Evolutionary conservation across 2,888 invertebrate genomes (phyloP), one percentile per base, ranked within the genome.

Genomic region (Podabrus alpinus): DNA sequence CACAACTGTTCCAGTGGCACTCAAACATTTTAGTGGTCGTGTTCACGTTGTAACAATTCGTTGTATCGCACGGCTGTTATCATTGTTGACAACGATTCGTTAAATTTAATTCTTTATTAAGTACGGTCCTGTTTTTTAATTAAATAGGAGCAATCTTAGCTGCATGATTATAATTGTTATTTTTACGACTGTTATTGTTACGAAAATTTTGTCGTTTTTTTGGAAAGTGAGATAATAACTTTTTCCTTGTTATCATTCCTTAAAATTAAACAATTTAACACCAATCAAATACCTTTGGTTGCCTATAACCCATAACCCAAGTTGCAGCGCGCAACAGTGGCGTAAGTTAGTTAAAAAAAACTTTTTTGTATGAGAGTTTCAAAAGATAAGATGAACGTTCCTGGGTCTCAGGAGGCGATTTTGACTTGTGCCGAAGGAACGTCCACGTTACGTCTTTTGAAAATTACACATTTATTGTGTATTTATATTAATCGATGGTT

Each of bases 271-370:
- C 45, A 45, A 29, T 24, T n/a, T 61, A 24, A 16, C 25, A 19
- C 62, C 19, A 21, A 62, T 13, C 17, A 59, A 69, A 70, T 61
- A 17, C 62, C 19, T 17, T 62, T 62, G 10, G 16, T 66, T 24
- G 24, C 25, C 66, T 15, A 25, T 24, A 19, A 24, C 24, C 16
- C 24, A 13, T n/a, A 66, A 15, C 15, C 66, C 68, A 21, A 67
- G 74, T 72, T 77, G 72, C 75, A 73, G 77, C 77, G 77, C 75
- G 77, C 73, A 69, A 68, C 73, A 75, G 75, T 77, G 77, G 77
- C 77, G 71, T 69, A 72, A 72, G 69, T 73, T 69, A 69, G 66
- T 71, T 71, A 16, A 59, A 66, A 15, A 1, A 1, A 7, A 7
- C n/a, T 45, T 45, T 29, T 45, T n/a, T 45, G n/a, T 45, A n/a